Base-by-base conservation (phyloP, 37 sponge, comb jelly and placozoan species). In the Hormiphora californensis region DNA sequence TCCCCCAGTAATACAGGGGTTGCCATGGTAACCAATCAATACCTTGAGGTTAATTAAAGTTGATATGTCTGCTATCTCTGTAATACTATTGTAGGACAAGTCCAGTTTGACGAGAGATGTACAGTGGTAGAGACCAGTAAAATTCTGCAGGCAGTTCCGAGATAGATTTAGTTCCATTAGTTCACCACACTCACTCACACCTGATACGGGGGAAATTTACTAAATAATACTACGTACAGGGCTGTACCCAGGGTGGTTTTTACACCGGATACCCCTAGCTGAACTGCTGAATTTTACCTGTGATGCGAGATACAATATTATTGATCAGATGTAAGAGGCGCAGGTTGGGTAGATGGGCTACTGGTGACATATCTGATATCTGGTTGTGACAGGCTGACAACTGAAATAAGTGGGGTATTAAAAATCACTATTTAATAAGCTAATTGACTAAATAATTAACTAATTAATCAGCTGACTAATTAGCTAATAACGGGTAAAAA, bases 1-100 rank as follows among this genome's bases (percentile, higher is more conserved):
- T 15, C 15, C 53, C 15, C 9, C 15, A 15, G 9, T 9, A 49
- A n/a, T n/a, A n/a, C n/a, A n/a, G 15, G 15, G 9, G 53, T 49
- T 49, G 15, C 9, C 15, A 17, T 49, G 9, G 53, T 17, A 15
- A 49, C 53, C 53, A 9, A 17, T 15, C 15, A 49, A 5, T 39
- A 73, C 81, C 41, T 36, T 73, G 7, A 73, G 81, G 1, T 22
- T 43, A 43, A 46, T 33, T 23, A 73, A 46, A 3, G 44, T 19
- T 21, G 81, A 73, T 5, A 73, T 73, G 25, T 73, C 81, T 15
- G 81, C 32, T 2, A 73, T 43, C 21, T 33, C 7, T 1, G 35
- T 32, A 19, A 73, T 73, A 73, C 81, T 73, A 46, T 73, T 73
- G 25, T 73, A 73, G 23, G 81, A 73, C 44, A 73, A 46, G 81